Conservation (phyloP, 1,140 invertebrate species). For the Gonioctena quinquepunctata region DNA sequence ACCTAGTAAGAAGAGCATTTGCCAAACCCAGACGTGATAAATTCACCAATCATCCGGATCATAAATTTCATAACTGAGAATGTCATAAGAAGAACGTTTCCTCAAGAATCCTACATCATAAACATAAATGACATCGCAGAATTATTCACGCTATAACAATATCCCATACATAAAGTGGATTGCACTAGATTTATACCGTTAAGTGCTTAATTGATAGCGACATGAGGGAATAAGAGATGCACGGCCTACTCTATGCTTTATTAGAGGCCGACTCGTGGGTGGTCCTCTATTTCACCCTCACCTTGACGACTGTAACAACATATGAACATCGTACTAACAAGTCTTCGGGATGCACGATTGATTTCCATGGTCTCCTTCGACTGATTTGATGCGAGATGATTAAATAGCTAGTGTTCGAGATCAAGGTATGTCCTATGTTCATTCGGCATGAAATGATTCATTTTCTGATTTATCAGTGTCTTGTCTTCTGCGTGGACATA, state of each 20-base stretch:
- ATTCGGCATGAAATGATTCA: background rate
- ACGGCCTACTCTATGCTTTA: slow-evolving; percentile 25
- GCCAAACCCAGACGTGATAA: no score
- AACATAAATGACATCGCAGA: background rate
- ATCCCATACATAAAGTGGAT: background rate
- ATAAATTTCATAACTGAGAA: no score
- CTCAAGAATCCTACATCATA: background rate
- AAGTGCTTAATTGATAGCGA: slow-evolving; percentile 23
- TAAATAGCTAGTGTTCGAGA: background rate
- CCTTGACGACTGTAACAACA: slow-evolving; percentile 29
- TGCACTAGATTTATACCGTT: slow-evolving; percentile 12
- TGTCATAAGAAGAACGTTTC: no score
- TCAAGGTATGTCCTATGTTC: background rate
- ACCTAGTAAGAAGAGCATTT: no score
- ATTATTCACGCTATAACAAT: background rate
- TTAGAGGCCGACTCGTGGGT: slow-evolving; percentile 34
- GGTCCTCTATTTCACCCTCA: slow-evolving; percentile 32
- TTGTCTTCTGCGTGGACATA: background rate
- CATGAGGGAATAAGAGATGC: slow-evolving; percentile 19
- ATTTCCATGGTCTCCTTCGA: slow-evolving; percentile 20
- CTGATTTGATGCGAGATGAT: slow-evolving; percentile 11
- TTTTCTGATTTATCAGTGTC: background rate
- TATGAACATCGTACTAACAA: slow-evolving; percentile 37
- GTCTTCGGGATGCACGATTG: slow-evolving; percentile 36
- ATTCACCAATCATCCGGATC: no score